Base-by-base conservation (phyloP, 2,797 vertebrate genomes). In the Parambassis ranga region DNA sequence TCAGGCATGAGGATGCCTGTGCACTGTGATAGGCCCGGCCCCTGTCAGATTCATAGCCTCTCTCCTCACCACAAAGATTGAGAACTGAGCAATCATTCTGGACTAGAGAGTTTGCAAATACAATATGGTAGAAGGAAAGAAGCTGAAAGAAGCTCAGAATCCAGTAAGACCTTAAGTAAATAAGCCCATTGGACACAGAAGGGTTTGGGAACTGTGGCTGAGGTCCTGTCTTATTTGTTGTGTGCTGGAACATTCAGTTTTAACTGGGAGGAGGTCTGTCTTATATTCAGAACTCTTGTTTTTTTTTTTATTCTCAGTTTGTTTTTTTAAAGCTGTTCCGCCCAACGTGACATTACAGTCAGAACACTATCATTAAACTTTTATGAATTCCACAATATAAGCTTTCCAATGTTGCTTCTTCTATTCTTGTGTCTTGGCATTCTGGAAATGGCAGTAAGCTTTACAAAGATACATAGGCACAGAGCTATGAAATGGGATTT, bases 141-240 rank as follows among this genome's bases (percentile, higher is more conserved):
- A 82, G 86, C 83, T 81, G 78, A 83, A 87, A 86, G n/a, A n/a
- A 83, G 80, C 84, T 89, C 76, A 82, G 83, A 89, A 88, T 89
- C 84, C 84, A 60, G 77, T 90, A 84, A 90, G 83, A 82, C 81
- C 81, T 57, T 88, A 90, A 90, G 84, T 86, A 89, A 89, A 89
- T 92, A 90, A 93, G 89, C 85, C 83, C 86, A 84, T 90, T 89
- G 85, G 89, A 88, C 79, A 90, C 86, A 86, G 85, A 72, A 75
- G 70, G 76, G 73, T 84, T 85, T 86, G 79, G 72, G 57, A 77
- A 82, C 75, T 79, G 69, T 62, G 72, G 76, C 76, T 70, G 71
- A 75, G 73, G 82, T 87, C 79, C 67, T 80, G 77, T 85, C 79
- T 82, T 83, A 76, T 84, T 88, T 85, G 85, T 76, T 77, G 79